Conservation (phyloP, 2,113 vertebrate species). For the Microcebus jonahi region DNA sequence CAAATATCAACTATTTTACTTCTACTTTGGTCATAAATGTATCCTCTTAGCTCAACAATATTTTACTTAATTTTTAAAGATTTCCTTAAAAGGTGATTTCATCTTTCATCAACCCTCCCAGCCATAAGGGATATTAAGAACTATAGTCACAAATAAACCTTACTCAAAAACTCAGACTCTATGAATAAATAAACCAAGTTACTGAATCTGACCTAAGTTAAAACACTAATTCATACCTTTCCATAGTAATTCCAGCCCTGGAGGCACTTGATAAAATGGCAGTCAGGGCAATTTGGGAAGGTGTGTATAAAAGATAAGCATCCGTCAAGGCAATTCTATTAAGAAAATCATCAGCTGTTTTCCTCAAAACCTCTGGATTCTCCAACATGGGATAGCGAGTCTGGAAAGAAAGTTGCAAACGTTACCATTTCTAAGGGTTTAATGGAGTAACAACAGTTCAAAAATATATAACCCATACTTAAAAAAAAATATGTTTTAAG, state of each 20-base stretch:
- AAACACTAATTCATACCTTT: slow-evolving; percentile 88
- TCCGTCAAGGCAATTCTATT: slow-evolving; percentile 92
- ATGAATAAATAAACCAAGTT: slow-evolving; percentile 11
- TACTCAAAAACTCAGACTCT: background rate
- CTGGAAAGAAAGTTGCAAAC: slow-evolving; percentile 84
- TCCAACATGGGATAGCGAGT: slow-evolving; percentile 93
- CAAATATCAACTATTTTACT: background rate
- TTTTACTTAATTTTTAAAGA: background rate
- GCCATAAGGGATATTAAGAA: background rate
- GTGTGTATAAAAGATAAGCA: slow-evolving; percentile 91
- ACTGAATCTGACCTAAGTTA: background rate
- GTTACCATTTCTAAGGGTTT: slow-evolving; percentile 48
- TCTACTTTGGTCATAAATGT: background rate
- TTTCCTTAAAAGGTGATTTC: slow-evolving; percentile 34
- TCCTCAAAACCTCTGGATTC: slow-evolving; percentile 95
- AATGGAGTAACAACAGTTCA: background rate
- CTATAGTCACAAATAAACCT: background rate
- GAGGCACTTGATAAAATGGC: slow-evolving; percentile 93
- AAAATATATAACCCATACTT: slow-evolving; percentile 20
- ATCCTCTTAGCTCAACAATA: background rate
- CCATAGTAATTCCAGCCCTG: slow-evolving; percentile 93
- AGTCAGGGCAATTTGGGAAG: slow-evolving; percentile 94
- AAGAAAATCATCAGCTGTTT: slow-evolving; percentile 95
- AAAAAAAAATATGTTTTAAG: background rate
- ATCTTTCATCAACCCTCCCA: background rate